These are phyloP conservation scores for Tangara arthus DNA, from an alignment of 2,797 vertebrate genomes.

Conservation along the genomic window DNA sequence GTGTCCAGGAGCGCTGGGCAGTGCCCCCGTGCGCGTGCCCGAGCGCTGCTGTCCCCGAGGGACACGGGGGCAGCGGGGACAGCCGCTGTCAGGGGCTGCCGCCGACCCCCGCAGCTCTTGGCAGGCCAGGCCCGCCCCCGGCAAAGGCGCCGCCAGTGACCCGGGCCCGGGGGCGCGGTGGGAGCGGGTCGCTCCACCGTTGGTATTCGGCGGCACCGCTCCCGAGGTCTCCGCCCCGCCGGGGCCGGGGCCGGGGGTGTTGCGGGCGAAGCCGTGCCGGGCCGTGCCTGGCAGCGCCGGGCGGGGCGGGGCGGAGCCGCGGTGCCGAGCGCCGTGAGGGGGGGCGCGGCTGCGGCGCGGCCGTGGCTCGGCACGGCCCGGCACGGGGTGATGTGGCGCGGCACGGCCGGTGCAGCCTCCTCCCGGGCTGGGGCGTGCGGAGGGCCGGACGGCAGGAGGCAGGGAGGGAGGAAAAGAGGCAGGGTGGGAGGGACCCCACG, in stretches of 20 bases:
- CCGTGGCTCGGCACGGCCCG: neutral
- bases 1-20: neutral
- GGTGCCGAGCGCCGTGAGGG: neutral
- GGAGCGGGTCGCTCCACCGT: neutral
- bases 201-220: neutral
- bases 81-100: neutral
- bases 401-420: neutral
- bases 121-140: neutral
- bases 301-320: neutral
- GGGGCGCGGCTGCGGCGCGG: neutral
- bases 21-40: neutral
- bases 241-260: neutral
- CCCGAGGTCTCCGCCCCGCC: neutral
- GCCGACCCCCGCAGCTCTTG: neutral
- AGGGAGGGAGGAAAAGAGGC: neutral
- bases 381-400: neutral
- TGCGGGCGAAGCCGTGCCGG: neutral
- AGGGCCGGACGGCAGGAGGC: neutral
- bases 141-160: neutral
- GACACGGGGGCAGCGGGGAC: neutral
- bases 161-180: neutral
- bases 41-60: neutral
- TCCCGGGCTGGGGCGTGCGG: neutral
- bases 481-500: neutral
- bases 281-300: neutral